Conservation (phyloP, 2,797 vertebrate species). For the Scyliorhinus canicula region DNA sequence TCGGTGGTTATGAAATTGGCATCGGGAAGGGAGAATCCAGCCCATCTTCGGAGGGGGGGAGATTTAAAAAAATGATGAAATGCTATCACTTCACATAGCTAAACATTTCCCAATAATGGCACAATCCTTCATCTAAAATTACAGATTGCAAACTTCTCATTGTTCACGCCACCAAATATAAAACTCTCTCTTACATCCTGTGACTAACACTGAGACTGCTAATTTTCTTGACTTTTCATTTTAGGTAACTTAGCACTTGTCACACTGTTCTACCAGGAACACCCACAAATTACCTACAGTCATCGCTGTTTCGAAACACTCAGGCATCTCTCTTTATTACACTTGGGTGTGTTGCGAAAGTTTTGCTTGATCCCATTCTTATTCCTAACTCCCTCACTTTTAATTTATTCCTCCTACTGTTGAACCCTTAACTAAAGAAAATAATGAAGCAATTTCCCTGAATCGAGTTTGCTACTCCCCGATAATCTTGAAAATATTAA, state of each 20-base stretch:
- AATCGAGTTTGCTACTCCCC: neutral
- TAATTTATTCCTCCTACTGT: neutral
- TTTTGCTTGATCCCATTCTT: neutral
- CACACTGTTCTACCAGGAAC: neutral
- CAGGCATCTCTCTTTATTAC: neutral
- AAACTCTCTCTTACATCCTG: neutral
- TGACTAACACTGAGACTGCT: constrained; percentile 14
- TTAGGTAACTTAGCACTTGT: neutral
- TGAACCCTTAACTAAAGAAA: neutral
- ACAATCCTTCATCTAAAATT: neutral
- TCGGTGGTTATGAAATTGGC: too few species aligned
- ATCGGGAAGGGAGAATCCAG: too few species aligned
- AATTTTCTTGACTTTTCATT: neutral
- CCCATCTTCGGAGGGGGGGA: too few species aligned
- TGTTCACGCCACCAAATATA: constrained; percentile 15
- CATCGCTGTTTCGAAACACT: neutral
- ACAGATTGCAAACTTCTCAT: neutral
- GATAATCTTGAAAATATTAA: neutral
- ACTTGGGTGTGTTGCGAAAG: neutral
- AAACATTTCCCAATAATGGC: neutral
- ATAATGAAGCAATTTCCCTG: neutral
- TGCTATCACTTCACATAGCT: neutral
- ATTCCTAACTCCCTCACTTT: neutral
- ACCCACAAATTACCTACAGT: neutral
- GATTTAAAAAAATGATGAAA: too few species aligned